phyloP scores from a whole-genome alignment of 1,140 invertebrate genomes.

The Calliopsis andreniformis region DNA sequence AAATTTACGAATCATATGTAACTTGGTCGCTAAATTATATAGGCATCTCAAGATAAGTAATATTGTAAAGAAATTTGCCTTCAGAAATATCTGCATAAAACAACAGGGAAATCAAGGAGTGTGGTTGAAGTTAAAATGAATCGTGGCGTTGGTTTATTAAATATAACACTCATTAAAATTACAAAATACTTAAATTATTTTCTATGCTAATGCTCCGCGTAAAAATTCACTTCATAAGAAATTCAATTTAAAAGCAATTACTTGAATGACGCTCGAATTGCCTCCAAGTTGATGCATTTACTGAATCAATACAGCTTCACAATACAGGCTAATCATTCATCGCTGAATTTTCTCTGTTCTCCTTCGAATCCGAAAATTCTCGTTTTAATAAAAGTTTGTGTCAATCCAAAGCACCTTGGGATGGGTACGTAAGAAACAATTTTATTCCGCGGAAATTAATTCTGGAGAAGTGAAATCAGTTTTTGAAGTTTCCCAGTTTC shows the following conservation, averaged over 20 bases:
- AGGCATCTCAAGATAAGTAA: too few species aligned
- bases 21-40: too few species aligned
- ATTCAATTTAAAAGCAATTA: conserved; percentile 26
- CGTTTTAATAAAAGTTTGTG: not conserved
- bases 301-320: not conserved
- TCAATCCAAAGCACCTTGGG: too few species aligned
- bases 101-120: not conserved
- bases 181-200: conserved; percentile 12
- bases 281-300: conserved; percentile 1
- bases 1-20: too few species aligned
- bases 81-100: too few species aligned
- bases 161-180: not conserved
- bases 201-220: not conserved
- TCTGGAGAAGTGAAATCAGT: too few species aligned
- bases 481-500: too few species aligned
- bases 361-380: not conserved
- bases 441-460: too few species aligned
- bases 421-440: too few species aligned
- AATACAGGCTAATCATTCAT: not conserved
- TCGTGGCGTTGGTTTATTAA: not conserved
- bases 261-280: not conserved
- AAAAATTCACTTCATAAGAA: conserved; percentile 8
- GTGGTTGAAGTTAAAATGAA: not conserved
- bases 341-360: not conserved
- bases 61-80: too few species aligned